phyloP scores from a whole-genome alignment of 2,113 vertebrate genomes.

The Pangasianodon hypophthalmus region DNA sequence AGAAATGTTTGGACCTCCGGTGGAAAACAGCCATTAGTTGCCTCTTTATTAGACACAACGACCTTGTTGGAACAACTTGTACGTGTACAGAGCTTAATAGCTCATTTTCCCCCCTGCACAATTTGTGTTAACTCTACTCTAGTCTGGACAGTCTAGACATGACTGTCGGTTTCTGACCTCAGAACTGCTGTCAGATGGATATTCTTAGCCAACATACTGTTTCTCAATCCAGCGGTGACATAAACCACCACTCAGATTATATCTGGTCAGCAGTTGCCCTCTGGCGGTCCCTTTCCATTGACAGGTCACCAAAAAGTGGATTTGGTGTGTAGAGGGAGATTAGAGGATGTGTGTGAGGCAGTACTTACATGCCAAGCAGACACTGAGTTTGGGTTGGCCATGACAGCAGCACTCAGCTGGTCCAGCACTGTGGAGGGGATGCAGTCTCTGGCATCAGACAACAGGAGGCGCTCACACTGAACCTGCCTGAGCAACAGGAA shows the following conservation, averaged over 20 bases:
- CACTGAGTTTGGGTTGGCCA: slow-evolving; percentile 81
- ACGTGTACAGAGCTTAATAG: background rate
- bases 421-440: slow-evolving; percentile 82
- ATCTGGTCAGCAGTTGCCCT: background rate
- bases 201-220: background rate
- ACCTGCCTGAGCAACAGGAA: slow-evolving; percentile 86
- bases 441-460: slow-evolving; percentile 68
- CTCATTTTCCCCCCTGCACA: background rate
- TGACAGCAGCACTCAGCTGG: slow-evolving; percentile 83
- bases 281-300: background rate
- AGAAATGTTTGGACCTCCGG: background rate
- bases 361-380: slow-evolving; percentile 89
- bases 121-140: background rate
- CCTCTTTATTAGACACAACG: background rate
- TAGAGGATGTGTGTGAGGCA: background rate
- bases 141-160: too few relatives aligned
- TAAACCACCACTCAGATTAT: background rate
- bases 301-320: background rate
- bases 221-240: background rate
- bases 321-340: background rate
- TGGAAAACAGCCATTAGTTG: background rate
- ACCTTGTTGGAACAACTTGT: background rate
- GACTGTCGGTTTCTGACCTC: background rate
- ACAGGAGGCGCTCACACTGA: slow-evolving; percentile 84
- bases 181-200: background rate